phyloP scores from a whole-genome alignment of 2,113 vertebrate genomes.

The Talpa occidentalis region DNA sequence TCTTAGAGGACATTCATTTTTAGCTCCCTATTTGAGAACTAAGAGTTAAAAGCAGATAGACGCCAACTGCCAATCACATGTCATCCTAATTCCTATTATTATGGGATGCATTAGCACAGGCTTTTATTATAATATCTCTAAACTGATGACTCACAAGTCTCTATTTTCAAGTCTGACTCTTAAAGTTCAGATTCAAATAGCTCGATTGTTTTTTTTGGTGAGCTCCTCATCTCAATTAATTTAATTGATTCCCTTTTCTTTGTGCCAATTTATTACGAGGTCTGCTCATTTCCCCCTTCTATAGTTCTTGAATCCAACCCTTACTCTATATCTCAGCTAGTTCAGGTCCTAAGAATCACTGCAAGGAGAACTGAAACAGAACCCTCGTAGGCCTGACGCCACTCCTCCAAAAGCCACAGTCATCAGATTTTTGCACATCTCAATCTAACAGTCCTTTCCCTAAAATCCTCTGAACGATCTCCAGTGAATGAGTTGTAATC shows the following conservation, averaged over 20 bases:
- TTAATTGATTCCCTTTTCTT: not conserved
- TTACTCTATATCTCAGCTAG: not conserved
- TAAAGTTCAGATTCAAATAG: slow-evolving; percentile 27
- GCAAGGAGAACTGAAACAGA: slow-evolving; percentile 9
- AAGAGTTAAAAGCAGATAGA: not conserved
- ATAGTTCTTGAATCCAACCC: not conserved
- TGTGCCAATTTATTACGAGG: not conserved
- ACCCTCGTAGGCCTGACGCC: not conserved
- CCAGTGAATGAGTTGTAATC: not conserved
- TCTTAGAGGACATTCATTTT: not conserved
- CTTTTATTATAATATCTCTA: slow-evolving; percentile 49
- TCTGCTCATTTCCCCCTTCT: not conserved
- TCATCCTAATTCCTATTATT: slow-evolving; percentile 34
- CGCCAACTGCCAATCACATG: not conserved
- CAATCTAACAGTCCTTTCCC: not conserved
- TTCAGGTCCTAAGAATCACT: slow-evolving; percentile 4
- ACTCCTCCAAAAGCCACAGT: not conserved
- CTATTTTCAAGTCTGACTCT: slow-evolving; percentile 46
- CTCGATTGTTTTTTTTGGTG: not conserved
- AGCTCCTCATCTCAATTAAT: slow-evolving; percentile 35
- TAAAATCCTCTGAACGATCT: slow-evolving; percentile 26
- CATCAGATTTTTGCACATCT: not conserved
- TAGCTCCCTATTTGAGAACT: slow-evolving; percentile 38
- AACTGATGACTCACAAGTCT: not conserved
- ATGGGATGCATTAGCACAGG: not conserved